Evolutionary conservation across 2,113 vertebrate genomes (phyloP), one percentile per base, ranked within the genome.

Genomic region (Anhinga anhinga): DNA sequence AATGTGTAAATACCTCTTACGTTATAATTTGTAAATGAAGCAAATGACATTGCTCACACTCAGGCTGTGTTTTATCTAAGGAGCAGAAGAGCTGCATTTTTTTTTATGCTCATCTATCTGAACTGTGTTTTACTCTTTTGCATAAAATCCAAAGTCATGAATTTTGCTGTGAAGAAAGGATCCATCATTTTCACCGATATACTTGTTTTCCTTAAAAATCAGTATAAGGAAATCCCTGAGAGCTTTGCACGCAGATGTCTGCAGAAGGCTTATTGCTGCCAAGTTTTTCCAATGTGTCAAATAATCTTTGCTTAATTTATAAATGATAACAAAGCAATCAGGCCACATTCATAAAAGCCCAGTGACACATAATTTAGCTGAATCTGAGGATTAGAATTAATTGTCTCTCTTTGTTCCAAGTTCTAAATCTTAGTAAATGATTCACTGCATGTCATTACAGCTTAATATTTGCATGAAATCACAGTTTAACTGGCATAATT

Each of bases 401-500:
- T 99, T 98, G 98, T 98, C 96, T 98, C 94, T 97, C 98, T 98
- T 99, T 98, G 98, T 99, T 99, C 98, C 97, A 98, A 98, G 96
- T 98, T 98, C 98, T 98, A 98, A 98, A 98, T 99, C 98, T 98
- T 98, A 98, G 98, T 97, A 98, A 98, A 98, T 99, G 98, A 99
- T 99, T 99, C 99, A 99, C 98, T 97, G 98, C 96, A 95, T 98
- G 98, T 99, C 98, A 99, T 99, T 99, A 99, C 91, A 98, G 98
- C 98, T 99, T 99, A 99, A 99, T 99, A 99, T 99, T 99, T 99
- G 98, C 99, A 99, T 99, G 99, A 99, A 99, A 99, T 99, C 98
- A 99, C 98, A 98, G 98, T 99, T 99, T 99, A 99, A 98, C 98
- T 97, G 97, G 98, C 98, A 98, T 99, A 99, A 99, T 99, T 99